Base-by-base conservation (phyloP, 1,140 invertebrate genomes). In the Stegodyphus mimosarum region DNA sequence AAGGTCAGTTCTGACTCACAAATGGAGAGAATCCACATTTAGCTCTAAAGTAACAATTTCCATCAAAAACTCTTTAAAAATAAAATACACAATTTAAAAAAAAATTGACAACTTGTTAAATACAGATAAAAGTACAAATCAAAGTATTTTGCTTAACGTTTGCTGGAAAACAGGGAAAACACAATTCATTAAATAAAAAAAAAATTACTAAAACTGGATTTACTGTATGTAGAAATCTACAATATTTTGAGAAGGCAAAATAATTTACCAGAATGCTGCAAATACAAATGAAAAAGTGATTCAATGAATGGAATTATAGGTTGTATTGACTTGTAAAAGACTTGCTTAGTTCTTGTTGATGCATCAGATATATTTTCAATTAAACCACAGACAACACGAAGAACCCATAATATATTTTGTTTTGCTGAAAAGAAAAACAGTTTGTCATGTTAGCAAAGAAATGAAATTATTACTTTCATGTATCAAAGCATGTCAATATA, bases 301-400 rank as follows among this genome's bases (percentile, higher is more conserved):
- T 93, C 89, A 2, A 91, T 89, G n/a, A 91, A 89, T 55, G 92
- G 90, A 50, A 93, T 90, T 10, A 89, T 83, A 53, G 90, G 89
- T n/a, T 90, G 87, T 63, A 91, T 71, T 6, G 90, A 90, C 79
- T 89, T 88, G 88, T 90, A 89, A 85, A 92, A 91, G 87, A 94
- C 89, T 90, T 94, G 93, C 89, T 94, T 94, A 48, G 92, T 91
- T 76, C 90, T 90, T 7, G 91, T 91, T 6, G 90, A 89, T 79
- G 92, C 92, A 52, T 90, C 90, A 17, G 90, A 88, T 64, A 92
- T 87, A 83, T 90, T 89, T 64, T 90, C 90, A n/a, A 92, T 89
- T 87, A 91, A 90, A 80, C 92, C 91, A 49, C 89, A 88, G 48
- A 92, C 88, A 48, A 92, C 88, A 53, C 87, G 85, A n/a, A 93